Evolutionary conservation across 1,140 invertebrate species (phyloP), one percentile per base, ranked within the genome.

Genomic region (Hetaerina americana): DNA sequence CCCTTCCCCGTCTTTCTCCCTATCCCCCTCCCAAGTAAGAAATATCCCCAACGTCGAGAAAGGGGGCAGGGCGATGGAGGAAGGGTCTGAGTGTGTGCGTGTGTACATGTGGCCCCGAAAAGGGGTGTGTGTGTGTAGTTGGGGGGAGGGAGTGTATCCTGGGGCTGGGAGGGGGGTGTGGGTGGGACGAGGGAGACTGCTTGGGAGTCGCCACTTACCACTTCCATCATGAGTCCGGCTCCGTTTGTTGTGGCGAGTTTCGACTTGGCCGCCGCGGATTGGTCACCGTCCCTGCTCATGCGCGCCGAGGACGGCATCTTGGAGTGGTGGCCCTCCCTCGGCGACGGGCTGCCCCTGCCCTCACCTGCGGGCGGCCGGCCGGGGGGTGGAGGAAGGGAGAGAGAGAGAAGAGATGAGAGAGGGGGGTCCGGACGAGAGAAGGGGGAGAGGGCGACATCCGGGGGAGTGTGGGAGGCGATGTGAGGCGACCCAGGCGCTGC

Each of bases 191-290:
- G 66, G 66, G 22, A 22, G 66, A 22, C 6, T 5, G 66, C n/a
- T 22, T 40, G 6, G 26, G 12, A 69, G 28, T 69, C 68, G 26
- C 26, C 28, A 27, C 68, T 69, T 69, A 69, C 68, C 68, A 69
- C 68, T 27, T 69, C 68, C 68, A 69, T 69, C 68, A 69, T 26
- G 26, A 69, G 28, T 26, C 26, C 68, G 26, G 68, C 68, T 69
- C 68, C 68, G 68, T 69, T 69, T 69, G 68, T 69, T 69, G 68
- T 69, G 28, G 26, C 26, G 28, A 69, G 68, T 69, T 69, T 69
- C 68, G 28, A 26, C 68, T 28, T 69, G 68, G 68, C 68, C 26
- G 68, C 26, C 26, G 68, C 26, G 8, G 68, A 69, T 69, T 69
- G 68, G 68, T 69, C 68, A 26, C 28, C 68, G 5, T 25, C 26